Percentiles rank a stretch among this genome's conserved stretches.
These are phyloP conservation scores for Camponotus floridanus DNA, from an alignment of 1,140 invertebrate genomes.

Conservation along the genomic window DNA sequence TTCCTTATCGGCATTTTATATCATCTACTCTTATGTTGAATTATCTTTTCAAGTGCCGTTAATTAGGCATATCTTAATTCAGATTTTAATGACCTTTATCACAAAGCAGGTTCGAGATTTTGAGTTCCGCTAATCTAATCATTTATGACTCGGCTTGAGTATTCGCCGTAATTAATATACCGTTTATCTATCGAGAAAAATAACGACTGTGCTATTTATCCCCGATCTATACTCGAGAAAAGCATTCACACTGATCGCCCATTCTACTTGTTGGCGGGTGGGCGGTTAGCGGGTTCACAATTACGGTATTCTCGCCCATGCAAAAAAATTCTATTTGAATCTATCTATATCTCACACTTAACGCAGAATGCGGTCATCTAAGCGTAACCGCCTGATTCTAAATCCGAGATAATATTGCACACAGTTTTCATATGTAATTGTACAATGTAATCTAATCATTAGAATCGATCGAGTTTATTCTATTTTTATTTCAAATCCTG, in stretches of 20 bases:
- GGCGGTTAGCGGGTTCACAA: background rate
- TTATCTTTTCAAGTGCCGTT: background rate
- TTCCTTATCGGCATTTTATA: background rate
- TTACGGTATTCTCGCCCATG: background rate
- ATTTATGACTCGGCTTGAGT: background rate
- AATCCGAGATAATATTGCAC: background rate
- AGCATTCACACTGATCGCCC: background rate
- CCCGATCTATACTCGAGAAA: too few relatives aligned
- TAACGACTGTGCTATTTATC: background rate
- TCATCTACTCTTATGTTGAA: background rate
- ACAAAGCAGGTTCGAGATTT: background rate
- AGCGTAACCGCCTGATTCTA: background rate
- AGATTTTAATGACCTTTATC: background rate
- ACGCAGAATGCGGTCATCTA: background rate
- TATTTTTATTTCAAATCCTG: too few relatives aligned
- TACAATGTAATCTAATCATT: too few relatives aligned
- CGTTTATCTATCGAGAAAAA: background rate
- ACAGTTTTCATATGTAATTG: background rate
- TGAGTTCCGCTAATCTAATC: background rate
- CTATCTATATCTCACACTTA: constrained; percentile 7
- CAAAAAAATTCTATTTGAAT: constrained; percentile 4
- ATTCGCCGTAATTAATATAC: background rate
- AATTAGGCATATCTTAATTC: constrained; percentile 1
- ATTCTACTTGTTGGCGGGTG: constrained; percentile 6
- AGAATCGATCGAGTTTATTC: too few relatives aligned